phyloP scores from a whole-genome alignment of 2,113 vertebrate species.

The Mastomys natalensis region DNA sequence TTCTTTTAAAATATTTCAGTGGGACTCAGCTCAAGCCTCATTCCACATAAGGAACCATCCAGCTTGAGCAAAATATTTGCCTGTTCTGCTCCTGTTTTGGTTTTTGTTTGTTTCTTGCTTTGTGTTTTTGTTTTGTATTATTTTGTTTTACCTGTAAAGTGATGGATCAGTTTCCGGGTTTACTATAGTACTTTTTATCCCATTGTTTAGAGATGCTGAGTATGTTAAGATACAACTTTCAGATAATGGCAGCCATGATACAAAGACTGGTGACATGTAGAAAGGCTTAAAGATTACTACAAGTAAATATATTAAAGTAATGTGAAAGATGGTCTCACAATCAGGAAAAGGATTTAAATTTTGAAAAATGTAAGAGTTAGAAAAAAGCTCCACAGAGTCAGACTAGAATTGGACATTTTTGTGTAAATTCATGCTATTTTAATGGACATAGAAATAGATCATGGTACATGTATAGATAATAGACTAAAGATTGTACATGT shows the following conservation, averaged over 20 bases:
- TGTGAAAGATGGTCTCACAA: background rate
- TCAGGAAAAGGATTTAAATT: background rate
- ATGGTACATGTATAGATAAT: too few relatives aligned
- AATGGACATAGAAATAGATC: too few relatives aligned
- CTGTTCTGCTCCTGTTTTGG: background rate
- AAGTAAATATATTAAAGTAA: background rate
- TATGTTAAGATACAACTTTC: background rate
- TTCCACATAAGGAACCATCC: background rate
- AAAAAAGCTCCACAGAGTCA: too few relatives aligned
- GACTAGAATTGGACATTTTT: too few relatives aligned
- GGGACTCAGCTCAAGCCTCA: background rate
- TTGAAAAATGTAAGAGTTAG: background rate
- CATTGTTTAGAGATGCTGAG: background rate
- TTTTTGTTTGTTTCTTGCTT: background rate
- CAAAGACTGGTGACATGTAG: background rate
- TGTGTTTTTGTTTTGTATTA: background rate
- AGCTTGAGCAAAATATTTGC: background rate
- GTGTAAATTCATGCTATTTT: too few relatives aligned
- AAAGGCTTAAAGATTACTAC: background rate
- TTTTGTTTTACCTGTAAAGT: background rate
- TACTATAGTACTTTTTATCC: background rate
- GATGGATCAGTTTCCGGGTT: background rate
- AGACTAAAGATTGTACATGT: too few relatives aligned
- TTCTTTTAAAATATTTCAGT: slow-evolving; percentile 19
- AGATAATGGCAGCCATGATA: too few relatives aligned